A percentile compares a stretch with the other conserved stretches of the same genome.
phyloP scores from a whole-genome alignment of 2,888 invertebrate species.

The Endotricha flammealis region DNA sequence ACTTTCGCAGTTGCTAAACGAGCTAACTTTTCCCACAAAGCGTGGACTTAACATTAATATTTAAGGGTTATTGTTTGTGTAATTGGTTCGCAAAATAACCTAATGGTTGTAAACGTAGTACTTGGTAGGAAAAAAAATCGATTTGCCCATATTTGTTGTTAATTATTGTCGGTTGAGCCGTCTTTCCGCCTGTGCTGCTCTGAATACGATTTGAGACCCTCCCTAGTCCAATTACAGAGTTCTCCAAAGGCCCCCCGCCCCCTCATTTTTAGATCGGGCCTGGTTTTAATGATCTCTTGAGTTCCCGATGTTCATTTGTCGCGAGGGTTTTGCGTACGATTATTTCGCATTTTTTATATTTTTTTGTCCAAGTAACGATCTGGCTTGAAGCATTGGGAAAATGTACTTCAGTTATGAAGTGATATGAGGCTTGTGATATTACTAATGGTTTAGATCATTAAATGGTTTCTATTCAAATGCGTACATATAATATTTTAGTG shows the following conservation, averaged over 20 bases:
- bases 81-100: slow-evolving; percentile 60
- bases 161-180: slow-evolving; percentile 75
- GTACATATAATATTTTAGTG: too few relatives aligned
- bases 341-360: slow-evolving; percentile 61
- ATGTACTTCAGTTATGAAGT: slow-evolving; percentile 33
- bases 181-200: slow-evolving; percentile 72
- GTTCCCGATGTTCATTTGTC: slow-evolving; percentile 76
- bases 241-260: slow-evolving; percentile 65
- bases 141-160: slow-evolving; percentile 78
- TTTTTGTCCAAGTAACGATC: slow-evolving; percentile 49
- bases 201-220: slow-evolving; percentile 75
- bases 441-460: slow-evolving; percentile 2
- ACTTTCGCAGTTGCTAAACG: slow-evolving; percentile 63
- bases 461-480: too few relatives aligned
- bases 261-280: slow-evolving; percentile 74
- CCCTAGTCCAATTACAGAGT: slow-evolving; percentile 76
- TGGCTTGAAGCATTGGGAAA: slow-evolving; percentile 42
- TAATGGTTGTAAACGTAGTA: slow-evolving; percentile 60
- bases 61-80: slow-evolving; percentile 62
- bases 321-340: slow-evolving; percentile 70
- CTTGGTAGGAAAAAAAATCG: slow-evolving; percentile 58
- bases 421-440: slow-evolving; percentile 4
- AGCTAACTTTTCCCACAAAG: slow-evolving; percentile 68
- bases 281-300: slow-evolving; percentile 77
- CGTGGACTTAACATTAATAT: slow-evolving; percentile 60